A percentile compares a stretch with the other conserved stretches of the same genome.
Evolutionary conservation across 2,797 vertebrate genomes (phyloP).

Genomic region (Channallabes apus): DNA sequence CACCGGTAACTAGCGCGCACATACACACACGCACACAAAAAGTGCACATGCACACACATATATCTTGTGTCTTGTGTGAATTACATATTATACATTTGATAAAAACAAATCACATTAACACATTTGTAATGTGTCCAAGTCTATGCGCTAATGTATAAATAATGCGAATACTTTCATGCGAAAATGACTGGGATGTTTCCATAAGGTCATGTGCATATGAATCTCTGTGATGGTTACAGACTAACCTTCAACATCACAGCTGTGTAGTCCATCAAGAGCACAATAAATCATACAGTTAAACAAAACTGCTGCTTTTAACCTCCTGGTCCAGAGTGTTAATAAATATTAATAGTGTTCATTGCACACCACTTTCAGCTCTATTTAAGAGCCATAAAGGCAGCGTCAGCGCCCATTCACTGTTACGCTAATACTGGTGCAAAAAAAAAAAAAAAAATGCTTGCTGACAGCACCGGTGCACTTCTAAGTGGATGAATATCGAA

Average conservation of each 20-base stretch:
- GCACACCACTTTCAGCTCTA: conserved; percentile 61
- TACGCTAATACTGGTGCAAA: conserved; percentile 39
- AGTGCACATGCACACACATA: conserved; percentile 9
- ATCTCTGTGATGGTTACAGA: conserved; percentile 30
- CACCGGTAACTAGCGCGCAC: conserved; percentile 32
- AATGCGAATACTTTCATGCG: conserved; percentile 16
- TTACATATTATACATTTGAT: neutral
- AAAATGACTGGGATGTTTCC: conserved; percentile 34
- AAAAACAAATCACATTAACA: neutral
- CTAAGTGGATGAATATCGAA: conserved; percentile 60
- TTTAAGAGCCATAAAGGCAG: conserved; percentile 56
- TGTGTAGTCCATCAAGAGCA: conserved; percentile 48
- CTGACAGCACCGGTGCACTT: conserved; percentile 53
- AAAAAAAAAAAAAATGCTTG: conserved; percentile 20
- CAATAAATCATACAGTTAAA: conserved; percentile 53
- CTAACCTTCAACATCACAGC: conserved; percentile 48
- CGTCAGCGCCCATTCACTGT: conserved; percentile 38
- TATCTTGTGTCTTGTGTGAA: neutral
- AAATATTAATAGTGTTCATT: conserved; percentile 64
- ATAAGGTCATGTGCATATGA: conserved; percentile 7
- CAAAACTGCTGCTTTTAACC: conserved; percentile 55
- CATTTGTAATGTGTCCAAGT: neutral
- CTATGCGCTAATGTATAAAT: conserved; percentile 28
- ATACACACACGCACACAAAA: neutral
- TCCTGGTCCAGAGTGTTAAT: conserved; percentile 58